Percentiles rank a stretch among this genome's conserved stretches.
phyloP scores from a whole-genome alignment of 2,113 vertebrate genomes.

The Bos indicus region DNA sequence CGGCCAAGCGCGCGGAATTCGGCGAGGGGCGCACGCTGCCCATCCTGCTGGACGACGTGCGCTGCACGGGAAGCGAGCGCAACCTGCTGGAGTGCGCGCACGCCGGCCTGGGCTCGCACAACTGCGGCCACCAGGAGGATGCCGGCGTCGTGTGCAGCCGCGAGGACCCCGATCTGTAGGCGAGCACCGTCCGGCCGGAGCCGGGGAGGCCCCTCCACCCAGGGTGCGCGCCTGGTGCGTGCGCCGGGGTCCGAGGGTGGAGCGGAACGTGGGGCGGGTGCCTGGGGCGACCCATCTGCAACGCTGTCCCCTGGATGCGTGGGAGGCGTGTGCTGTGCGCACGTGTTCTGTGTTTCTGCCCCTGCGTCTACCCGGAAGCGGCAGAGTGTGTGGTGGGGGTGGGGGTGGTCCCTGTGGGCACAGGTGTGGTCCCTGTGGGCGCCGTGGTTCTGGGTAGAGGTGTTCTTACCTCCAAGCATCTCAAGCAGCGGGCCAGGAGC shows the following conservation, averaged over 20 bases:
- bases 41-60: slow-evolving; percentile 91
- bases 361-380: rapidly evolving
- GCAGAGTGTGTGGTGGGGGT: rapidly evolving
- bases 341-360: no score
- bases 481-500: neutral
- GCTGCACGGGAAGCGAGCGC: slow-evolving; percentile 84
- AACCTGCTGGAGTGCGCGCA: slow-evolving; percentile 89
- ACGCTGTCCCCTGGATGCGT: neutral
- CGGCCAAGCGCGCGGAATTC: slow-evolving; percentile 88
- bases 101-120: slow-evolving; percentile 82
- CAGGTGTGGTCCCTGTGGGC: neutral
- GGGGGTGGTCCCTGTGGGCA: neutral
- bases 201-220: neutral
- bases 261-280: neutral
- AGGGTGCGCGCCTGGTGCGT: rapidly evolving
- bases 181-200: rapidly evolving
- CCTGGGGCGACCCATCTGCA: neutral
- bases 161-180: slow-evolving; percentile 42
- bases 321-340: rapidly evolving
- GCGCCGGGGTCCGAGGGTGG: rapidly evolving
- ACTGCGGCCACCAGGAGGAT: slow-evolving; percentile 93
- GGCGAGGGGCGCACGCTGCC: slow-evolving; percentile 71
- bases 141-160: slow-evolving; percentile 90
- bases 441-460: neutral
- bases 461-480: neutral